phyloP scores from a whole-genome alignment of 2,113 vertebrate species.

The Polypterus senegalus region DNA sequence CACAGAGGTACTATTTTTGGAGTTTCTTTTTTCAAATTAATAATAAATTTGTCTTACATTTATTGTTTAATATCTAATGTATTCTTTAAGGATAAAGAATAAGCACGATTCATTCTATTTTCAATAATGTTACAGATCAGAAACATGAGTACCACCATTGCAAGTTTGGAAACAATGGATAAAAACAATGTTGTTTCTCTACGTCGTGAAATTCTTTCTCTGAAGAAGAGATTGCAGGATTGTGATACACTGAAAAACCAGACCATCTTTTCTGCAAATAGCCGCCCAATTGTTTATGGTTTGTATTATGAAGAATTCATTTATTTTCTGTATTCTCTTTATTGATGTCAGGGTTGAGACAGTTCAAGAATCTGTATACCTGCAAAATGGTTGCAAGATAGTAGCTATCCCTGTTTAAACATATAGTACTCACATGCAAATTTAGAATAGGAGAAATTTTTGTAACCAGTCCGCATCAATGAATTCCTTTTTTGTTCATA shows the following conservation, averaged over 20 bases:
- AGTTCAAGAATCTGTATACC: too few species aligned
- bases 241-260: slow-evolving; percentile 27
- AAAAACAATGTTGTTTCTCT: slow-evolving; percentile 50
- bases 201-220: slow-evolving; percentile 34
- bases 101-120: too few species aligned
- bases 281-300: background rate
- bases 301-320: background rate
- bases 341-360: too few species aligned
- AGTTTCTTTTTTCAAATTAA: too few species aligned
- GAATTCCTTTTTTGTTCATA: too few species aligned
- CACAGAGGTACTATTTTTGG: slow-evolving; percentile 38
- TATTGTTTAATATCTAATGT: background rate
- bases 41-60: too few species aligned
- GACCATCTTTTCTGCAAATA: background rate
- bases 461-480: too few species aligned
- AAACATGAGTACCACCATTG: slow-evolving; percentile 50
- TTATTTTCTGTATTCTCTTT: background rate
- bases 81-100: too few species aligned
- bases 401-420: too few species aligned
- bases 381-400: too few species aligned
- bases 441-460: too few species aligned
- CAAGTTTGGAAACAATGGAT: slow-evolving; percentile 45
- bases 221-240: slow-evolving; percentile 40
- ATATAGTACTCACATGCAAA: too few species aligned
- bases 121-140: slow-evolving; percentile 36